Evolutionary conservation across 2,888 invertebrate genomes (phyloP).

Genomic region (Trichogramma evanescens): DNA sequence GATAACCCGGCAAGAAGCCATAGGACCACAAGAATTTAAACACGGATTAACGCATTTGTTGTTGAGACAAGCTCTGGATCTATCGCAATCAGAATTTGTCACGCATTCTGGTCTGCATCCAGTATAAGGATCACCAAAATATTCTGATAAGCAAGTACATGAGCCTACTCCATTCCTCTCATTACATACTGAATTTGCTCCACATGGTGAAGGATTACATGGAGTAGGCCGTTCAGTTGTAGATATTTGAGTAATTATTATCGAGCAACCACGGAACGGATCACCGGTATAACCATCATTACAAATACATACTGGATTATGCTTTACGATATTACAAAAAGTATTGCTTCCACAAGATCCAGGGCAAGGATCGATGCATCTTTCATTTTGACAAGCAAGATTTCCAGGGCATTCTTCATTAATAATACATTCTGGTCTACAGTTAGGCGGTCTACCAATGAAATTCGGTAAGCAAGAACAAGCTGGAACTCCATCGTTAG

Average conservation of each 20-base stretch:
- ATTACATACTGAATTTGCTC: slow-evolving; percentile 76
- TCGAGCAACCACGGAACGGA: slow-evolving; percentile 70
- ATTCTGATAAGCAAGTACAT: slow-evolving; percentile 73
- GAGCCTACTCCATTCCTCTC: slow-evolving; percentile 77
- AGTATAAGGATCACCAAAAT: slow-evolving; percentile 80
- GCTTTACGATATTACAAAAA: slow-evolving; percentile 72
- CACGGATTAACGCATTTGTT: slow-evolving; percentile 83
- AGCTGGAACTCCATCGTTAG: slow-evolving; percentile 67
- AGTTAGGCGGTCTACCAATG: slow-evolving; percentile 77
- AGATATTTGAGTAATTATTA: slow-evolving; percentile 46
- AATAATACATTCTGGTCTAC: slow-evolving; percentile 78
- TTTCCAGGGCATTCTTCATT: slow-evolving; percentile 80
- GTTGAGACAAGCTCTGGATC: slow-evolving; percentile 71
- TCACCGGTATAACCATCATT: slow-evolving; percentile 73
- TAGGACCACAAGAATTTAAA: slow-evolving; percentile 71
- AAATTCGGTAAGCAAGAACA: slow-evolving; percentile 75
- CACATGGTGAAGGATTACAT: slow-evolving; percentile 81
- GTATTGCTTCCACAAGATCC: slow-evolving; percentile 77
- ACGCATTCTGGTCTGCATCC: slow-evolving; percentile 83
- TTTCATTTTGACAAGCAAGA: slow-evolving; percentile 74
- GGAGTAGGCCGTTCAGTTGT: slow-evolving; percentile 57
- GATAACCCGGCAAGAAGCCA: slow-evolving; percentile 70
- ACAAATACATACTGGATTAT: slow-evolving; percentile 78
- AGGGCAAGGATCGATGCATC: slow-evolving; percentile 75
- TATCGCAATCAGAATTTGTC: slow-evolving; percentile 72